Conservation (phyloP, 1,140 invertebrate genomes). For the Helicoverpa armigera region DNA sequence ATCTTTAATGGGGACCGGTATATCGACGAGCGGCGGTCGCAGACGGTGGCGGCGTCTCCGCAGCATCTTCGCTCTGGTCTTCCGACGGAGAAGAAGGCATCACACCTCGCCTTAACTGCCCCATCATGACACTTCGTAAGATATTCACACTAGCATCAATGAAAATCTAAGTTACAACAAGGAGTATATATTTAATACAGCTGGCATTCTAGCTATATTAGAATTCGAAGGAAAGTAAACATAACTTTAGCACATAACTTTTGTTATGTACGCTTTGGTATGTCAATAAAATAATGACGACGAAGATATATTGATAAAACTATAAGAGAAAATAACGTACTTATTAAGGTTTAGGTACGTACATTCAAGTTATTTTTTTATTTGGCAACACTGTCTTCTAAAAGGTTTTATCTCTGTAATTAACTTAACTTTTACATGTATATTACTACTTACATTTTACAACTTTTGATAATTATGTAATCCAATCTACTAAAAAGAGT, state of each 20-base stretch:
- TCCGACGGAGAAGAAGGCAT: conserved; percentile 87
- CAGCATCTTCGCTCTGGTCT: conserved; percentile 93
- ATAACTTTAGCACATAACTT: conserved; percentile 5
- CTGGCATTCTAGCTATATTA: conserved; percentile 4
- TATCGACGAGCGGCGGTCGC: conserved; percentile 87
- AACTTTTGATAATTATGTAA: conserved; percentile 19
- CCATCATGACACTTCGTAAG: neutral
- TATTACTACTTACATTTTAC: conserved; percentile 24
- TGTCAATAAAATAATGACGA: neutral
- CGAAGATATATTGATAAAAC: conserved; percentile 13
- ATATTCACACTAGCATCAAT: neutral
- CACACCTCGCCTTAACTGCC: conserved; percentile 62
- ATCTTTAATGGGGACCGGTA: conserved; percentile 75
- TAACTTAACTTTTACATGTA: conserved; percentile 17
- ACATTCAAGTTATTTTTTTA: conserved; percentile 34
- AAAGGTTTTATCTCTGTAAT: conserved; percentile 11
- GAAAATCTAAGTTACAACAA: neutral
- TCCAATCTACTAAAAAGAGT: conserved; percentile 15
- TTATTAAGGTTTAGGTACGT: conserved; percentile 33
- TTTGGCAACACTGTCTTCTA: conserved; percentile 31
- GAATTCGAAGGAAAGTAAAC: neutral
- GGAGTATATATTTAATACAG: neutral
- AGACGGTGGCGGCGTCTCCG: conserved; percentile 93
- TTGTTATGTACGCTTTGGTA: conserved; percentile 12
- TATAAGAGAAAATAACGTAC: conserved; percentile 30